phyloP scores from a whole-genome alignment of 2,888 invertebrate species.

The Phania funesta region DNA sequence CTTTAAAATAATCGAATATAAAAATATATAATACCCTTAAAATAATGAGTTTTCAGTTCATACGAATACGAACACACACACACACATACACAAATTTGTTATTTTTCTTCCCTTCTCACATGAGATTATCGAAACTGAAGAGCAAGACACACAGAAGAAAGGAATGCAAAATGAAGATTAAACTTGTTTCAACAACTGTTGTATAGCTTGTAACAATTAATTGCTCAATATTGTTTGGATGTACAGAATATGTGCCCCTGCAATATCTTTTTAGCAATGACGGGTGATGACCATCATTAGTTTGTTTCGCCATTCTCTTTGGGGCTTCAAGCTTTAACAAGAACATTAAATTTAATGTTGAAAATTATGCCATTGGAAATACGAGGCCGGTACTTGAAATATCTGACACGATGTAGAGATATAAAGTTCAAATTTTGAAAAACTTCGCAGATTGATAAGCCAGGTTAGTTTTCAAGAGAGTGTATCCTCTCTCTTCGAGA shows the following conservation, averaged over 20 bases:
- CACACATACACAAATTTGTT: neutral
- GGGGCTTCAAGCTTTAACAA: neutral
- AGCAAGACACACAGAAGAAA: neutral
- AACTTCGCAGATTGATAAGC: too few relatives aligned
- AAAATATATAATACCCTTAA: slow-evolving; percentile 31
- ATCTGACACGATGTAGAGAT: too few relatives aligned
- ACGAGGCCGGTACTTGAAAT: too few relatives aligned
- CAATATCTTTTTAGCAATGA: slow-evolving; percentile 10
- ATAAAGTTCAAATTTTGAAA: too few relatives aligned
- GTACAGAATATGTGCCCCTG: slow-evolving; percentile 9
- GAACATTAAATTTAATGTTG: neutral
- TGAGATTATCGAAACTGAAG: slow-evolving; percentile 31
- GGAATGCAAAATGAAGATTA: neutral
- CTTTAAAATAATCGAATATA: neutral
- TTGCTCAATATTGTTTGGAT: slow-evolving; percentile 2
- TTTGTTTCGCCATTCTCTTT: neutral
- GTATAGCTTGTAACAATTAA: slow-evolving; percentile 32
- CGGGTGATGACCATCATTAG: slow-evolving; percentile 36
- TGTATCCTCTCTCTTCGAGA: too few relatives aligned
- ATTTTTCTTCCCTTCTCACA: slow-evolving; percentile 2
- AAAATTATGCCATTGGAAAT: neutral
- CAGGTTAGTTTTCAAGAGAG: too few relatives aligned
- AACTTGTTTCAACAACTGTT: slow-evolving; percentile 22
- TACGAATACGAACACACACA: neutral
- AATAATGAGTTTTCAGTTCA: slow-evolving; percentile 53